Base-by-base conservation (phyloP, 2,113 vertebrate species). In the Percopsis transmontana region DNA sequence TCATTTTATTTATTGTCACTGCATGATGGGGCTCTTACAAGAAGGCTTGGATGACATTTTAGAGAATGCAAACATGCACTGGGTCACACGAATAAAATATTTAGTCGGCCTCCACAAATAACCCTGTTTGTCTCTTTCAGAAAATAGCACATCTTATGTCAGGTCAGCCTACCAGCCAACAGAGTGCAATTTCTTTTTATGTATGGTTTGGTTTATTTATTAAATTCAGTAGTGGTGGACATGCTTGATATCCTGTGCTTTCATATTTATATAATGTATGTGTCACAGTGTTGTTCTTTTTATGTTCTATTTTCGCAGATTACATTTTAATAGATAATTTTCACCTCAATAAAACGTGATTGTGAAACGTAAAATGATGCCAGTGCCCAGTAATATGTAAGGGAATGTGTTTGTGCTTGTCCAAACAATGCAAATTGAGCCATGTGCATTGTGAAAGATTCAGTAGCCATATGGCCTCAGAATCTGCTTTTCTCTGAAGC, bases 51-150 rank as follows among this genome's bases (percentile, higher is more conserved):
- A 74, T 57, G 63, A 50, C 64, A 51, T 76, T 80, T 76, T 65
- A 82, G 66, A 75, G 18, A 62, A 75, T 58, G 55, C 74, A 82
- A 76, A 85, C 83, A 87, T 81, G 82, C 85, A 63, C 80, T 80
- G 74, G 83, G 88, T 89, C 72, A 10, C 77, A 68, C 47, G 69
- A 85, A 87, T 92, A 54, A 91, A 91, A 92, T 90, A 92, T 92
- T 91, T 87, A 93, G 80, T 85, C 77, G 63, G 70, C 73, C 79
- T 87, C 73, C 77, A 82, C 83, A 87, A 85, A 87, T 87, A 90
- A 84, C 86, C 81, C 67, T 72, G 61, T 86, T 77, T 74, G 62
- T 76, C 15, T 39, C 54, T 38, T 8, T 57, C 54, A 20, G 9
- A 67, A 66, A 54, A 70, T 72, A 20, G 38, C 63, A 64, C 48